phyloP scores from a whole-genome alignment of 2,797 vertebrate genomes.

The Cossypha caffra region DNA sequence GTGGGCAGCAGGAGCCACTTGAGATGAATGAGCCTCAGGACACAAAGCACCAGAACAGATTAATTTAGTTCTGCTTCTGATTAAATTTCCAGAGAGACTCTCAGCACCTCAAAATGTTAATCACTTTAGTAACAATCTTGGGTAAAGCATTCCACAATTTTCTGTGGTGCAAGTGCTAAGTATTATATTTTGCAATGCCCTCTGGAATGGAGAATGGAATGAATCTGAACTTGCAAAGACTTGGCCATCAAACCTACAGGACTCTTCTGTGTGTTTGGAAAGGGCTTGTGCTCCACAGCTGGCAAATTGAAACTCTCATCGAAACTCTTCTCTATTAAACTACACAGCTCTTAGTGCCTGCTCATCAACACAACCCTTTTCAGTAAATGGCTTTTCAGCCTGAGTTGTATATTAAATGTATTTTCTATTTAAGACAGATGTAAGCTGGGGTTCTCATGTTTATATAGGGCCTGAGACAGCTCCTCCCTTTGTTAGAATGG shows the following conservation, averaged over 20 bases:
- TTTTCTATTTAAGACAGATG: neutral
- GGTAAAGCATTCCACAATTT: neutral
- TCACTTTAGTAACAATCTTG: neutral
- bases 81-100: neutral
- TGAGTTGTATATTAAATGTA: neutral
- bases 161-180: neutral
- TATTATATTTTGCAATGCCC: neutral
- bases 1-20: neutral
- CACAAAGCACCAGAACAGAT: neutral
- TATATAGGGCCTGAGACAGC: neutral
- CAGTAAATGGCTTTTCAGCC: neutral
- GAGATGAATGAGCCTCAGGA: neutral
- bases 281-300: neutral
- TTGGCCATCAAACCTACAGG: neutral
- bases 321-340: neutral
- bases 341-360: neutral
- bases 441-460: neutral
- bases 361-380: neutral
- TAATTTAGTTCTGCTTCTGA: neutral
- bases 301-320: fast-evolving
- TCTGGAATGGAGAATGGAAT: neutral
- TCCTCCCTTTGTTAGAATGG: neutral
- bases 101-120: neutral
- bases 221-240: neutral
- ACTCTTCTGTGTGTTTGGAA: neutral